Evolutionary conservation across 1,140 invertebrate genomes (phyloP), one percentile per base, ranked within the genome.

Genomic region (Thaumatotibia leucotreta): DNA sequence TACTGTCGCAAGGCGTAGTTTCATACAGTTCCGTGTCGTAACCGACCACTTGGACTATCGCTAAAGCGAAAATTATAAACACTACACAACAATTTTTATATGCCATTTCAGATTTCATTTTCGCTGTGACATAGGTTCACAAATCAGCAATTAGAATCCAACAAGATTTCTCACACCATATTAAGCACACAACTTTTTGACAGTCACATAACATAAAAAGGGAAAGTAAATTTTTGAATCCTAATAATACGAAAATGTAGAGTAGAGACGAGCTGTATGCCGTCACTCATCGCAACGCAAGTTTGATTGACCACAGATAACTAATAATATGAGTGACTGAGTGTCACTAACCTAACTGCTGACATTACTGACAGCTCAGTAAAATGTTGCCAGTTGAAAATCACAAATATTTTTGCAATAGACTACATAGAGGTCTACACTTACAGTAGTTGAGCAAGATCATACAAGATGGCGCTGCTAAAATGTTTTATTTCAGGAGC

Each of bases 31-130:
- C 88, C 24, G 86, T 86, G 81, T 91, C 82, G 78, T 82, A 82
- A 84, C 86, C 79, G 22, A 88, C 87, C n/a, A 84, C 86, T 70
- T 84, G 84, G 61, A 89, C 87, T 76, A 86, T 85, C 71, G 79
- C 84, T 45, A 89, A 75, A 77, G 80, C 80, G 66, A 86, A 88
- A 78, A 88, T 83, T 79, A 88, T 83, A 85, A 91, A 84, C 80
- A 89, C 82, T 81, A 88, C 79, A 84, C 80, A 88, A 76, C 75
- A 86, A 77, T 87, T 88, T 82, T 80, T 85, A 33, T 74, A 80
- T 70, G 74, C 81, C 88, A 91, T 91, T 83, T 80, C 76, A 27
- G 65, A 64, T 52, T 67, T 54, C n/a, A 35, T 64, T 49, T n/a
- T n/a, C n/a, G n/a, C 70, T 77, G 77, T 73, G 65, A 68, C 70